phyloP scores from a whole-genome alignment of 1,140 invertebrate species.

The Drosophila dunni region DNA sequence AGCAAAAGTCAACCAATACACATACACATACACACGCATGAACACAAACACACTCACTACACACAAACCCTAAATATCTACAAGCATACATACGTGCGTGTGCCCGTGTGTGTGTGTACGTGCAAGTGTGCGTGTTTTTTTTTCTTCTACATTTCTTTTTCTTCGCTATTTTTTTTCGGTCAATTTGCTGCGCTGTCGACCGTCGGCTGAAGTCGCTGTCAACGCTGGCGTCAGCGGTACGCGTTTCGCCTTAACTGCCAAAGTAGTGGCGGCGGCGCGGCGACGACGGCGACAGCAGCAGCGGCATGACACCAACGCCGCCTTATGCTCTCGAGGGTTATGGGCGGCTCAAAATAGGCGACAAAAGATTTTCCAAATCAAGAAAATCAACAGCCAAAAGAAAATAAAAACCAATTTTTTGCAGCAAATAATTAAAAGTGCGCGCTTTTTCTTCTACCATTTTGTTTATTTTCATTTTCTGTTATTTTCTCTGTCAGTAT shows the following conservation, averaged over 20 bases:
- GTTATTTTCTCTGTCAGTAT: neutral
- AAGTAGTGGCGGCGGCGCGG: constrained; percentile 17
- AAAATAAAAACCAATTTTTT: neutral
- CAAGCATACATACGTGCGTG: constrained; percentile 42
- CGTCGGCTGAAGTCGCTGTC: constrained; percentile 27
- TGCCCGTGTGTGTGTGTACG: constrained; percentile 40
- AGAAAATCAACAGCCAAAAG: constrained; percentile 7
- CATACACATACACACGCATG: constrained; percentile 43
- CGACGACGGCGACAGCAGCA: constrained; percentile 12
- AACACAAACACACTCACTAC: constrained; percentile 48
- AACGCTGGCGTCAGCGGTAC: constrained; percentile 35
- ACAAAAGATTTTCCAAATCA: constrained; percentile 4
- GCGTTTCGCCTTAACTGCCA: constrained; percentile 32
- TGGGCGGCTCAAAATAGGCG: constrained; percentile 38
- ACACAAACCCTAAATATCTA: constrained; percentile 46
- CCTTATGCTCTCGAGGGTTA: constrained; percentile 22
- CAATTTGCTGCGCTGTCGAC: constrained; percentile 53
- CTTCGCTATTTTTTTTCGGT: constrained; percentile 53
- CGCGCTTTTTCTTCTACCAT: constrained; percentile 30
- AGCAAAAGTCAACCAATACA: constrained; percentile 69
- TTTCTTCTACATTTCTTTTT: constrained; percentile 59
- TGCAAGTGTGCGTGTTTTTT: constrained; percentile 69
- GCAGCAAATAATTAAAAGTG: constrained; percentile 39
- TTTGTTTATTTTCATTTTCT: constrained; percentile 7
- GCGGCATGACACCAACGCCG: constrained; percentile 8